Evolutionary conservation across 2,888 invertebrate genomes (phyloP).

Genomic region (Slavum lentiscoides): DNA sequence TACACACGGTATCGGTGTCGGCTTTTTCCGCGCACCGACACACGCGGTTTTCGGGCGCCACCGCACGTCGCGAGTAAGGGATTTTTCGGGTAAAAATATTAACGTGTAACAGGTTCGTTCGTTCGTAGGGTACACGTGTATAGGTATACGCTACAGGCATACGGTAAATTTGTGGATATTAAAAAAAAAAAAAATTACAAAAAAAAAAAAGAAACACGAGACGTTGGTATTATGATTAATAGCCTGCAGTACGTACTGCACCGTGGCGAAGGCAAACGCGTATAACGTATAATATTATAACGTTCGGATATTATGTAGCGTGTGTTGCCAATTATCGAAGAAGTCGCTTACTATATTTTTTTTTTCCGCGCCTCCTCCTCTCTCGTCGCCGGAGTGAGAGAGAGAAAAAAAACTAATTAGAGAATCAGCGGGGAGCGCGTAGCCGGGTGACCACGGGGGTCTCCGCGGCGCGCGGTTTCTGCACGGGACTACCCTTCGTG

Average conservation of each 20-base stretch:
- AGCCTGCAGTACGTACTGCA: neutral
- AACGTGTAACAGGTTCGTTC: neutral
- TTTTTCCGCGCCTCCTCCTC: no score
- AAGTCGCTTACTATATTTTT: slow-evolving; percentile 4
- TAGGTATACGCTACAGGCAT: neutral
- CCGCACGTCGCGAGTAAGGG: neutral
- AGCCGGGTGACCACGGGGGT: slow-evolving; percentile 52
- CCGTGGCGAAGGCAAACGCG: neutral
- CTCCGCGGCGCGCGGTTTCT: slow-evolving; percentile 7
- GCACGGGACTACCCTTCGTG: slow-evolving; percentile 9
- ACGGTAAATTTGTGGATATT: neutral
- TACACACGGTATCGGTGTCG: no score
- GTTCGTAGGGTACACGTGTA: no score
- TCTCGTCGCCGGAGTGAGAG: no score
- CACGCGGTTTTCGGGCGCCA: slow-evolving; percentile 37
- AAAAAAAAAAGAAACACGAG: neutral
- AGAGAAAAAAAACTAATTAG: slow-evolving; percentile 51
- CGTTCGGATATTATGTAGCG: neutral
- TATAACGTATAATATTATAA: neutral
- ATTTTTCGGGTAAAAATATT: neutral
- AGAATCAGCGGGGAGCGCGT: slow-evolving; percentile 47
- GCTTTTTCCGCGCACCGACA: neutral
- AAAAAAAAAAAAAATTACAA: neutral
- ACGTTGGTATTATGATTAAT: slow-evolving; percentile 34
- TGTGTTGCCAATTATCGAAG: slow-evolving; percentile 44